phyloP scores from a whole-genome alignment of 2,113 vertebrate genomes.

The Ellobius talpinus region DNA sequence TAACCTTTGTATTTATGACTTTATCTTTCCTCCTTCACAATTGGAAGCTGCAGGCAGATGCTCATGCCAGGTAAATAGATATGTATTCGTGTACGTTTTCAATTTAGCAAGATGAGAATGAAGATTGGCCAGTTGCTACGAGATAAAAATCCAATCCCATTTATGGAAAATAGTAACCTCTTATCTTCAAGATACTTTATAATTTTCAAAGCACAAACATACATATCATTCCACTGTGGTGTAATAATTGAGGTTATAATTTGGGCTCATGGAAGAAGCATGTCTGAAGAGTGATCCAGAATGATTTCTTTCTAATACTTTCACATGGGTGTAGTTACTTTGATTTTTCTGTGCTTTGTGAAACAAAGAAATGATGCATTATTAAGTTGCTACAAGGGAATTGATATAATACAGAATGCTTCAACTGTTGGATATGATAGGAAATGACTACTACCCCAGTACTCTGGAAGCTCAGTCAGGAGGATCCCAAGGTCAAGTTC shows the following conservation, averaged over 20 bases:
- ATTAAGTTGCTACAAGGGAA: not conserved
- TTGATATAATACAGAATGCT: not conserved
- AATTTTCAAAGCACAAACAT: not conserved
- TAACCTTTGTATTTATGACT: not conserved
- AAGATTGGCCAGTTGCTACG: slow-evolving; percentile 1
- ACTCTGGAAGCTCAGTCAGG: not conserved
- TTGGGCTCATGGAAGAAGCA: not conserved
- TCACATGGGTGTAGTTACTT: not conserved
- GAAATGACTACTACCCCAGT: not conserved
- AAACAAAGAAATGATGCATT: not conserved
- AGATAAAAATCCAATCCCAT: slow-evolving; percentile 29
- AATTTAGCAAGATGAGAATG: not conserved
- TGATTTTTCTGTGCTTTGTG: not conserved
- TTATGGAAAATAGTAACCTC: slow-evolving; percentile 43
- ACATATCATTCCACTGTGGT: not conserved
- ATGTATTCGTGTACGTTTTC: slow-evolving; percentile 17
- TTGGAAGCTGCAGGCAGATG: slow-evolving; percentile 38
- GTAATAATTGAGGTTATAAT: not conserved
- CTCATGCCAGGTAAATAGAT: not conserved
- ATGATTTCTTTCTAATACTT: not conserved
- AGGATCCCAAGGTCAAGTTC: not conserved
- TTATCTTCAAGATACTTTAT: slow-evolving; percentile 3
- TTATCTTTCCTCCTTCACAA: slow-evolving; percentile 11
- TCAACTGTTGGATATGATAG: not conserved
- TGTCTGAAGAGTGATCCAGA: not conserved